Evolutionary conservation across 35 echinoderm and acorn worm genomes (phyloP).

Genomic region (Apostichopus japonicus): DNA sequence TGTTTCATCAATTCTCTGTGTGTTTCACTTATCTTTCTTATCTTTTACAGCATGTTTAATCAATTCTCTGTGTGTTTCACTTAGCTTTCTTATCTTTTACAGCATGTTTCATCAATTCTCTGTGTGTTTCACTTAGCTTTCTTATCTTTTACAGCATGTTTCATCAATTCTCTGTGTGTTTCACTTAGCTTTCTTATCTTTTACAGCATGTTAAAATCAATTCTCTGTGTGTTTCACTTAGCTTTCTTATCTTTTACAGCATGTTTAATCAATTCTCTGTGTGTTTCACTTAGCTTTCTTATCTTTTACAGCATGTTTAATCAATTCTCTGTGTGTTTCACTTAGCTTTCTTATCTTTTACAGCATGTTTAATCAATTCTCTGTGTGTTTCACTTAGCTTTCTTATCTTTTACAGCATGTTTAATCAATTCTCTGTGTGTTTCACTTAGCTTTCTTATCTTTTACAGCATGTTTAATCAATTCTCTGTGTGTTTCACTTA

Average conservation of each 20-base stretch:
- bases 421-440: slow-evolving; percentile 17
- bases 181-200: slow-evolving; percentile 64
- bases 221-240: slow-evolving; percentile 24
- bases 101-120: background rate
- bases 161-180: slow-evolving; percentile 5
- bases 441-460: slow-evolving; percentile 61
- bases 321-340: slow-evolving; percentile 18
- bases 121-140: slow-evolving; percentile 53
- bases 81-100: slow-evolving; percentile 51
- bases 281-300: slow-evolving; percentile 56
- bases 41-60: slow-evolving; percentile 16
- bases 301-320: slow-evolving; percentile 15
- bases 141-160: slow-evolving; percentile 23
- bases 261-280: slow-evolving; percentile 3
- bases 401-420: slow-evolving; percentile 28
- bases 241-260: slow-evolving; percentile 48
- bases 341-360: slow-evolving; percentile 56
- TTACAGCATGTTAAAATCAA: background rate
- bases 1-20: slow-evolving; percentile 12
- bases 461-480: background rate
- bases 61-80: slow-evolving; percentile 20
- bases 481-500: slow-evolving; percentile 24
- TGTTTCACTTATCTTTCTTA: slow-evolving; percentile 51
- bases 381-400: slow-evolving; percentile 48
- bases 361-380: background rate